Conservation (phyloP, 2,113 vertebrate genomes). For the Oreocharis arfaki region DNA sequence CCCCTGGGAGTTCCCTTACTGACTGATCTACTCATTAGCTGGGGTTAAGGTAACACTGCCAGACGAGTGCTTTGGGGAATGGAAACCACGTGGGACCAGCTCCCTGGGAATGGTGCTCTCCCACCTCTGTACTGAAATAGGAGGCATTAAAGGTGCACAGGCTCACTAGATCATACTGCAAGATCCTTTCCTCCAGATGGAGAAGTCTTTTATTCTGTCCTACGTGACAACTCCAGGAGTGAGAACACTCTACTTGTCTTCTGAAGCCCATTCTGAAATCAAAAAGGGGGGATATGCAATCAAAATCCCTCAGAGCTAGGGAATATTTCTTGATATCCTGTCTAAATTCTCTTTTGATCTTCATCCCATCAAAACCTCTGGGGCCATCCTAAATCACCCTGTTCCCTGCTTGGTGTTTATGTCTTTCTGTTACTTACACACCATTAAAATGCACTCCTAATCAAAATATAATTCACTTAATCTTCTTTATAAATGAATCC, state of each 20-base stretch:
- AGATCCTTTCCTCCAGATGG: background rate
- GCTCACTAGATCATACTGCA: background rate
- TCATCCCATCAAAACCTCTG: conserved; percentile 3
- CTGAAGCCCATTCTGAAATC: background rate
- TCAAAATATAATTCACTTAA: conserved; percentile 61
- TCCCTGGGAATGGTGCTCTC: background rate
- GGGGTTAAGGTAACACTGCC: background rate
- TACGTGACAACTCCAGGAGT: background rate
- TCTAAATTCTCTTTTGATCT: conserved; percentile 21
- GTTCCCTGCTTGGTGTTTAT: conserved; percentile 30
- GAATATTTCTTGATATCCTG: background rate
- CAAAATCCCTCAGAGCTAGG: background rate
- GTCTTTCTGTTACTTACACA: conserved; percentile 26
- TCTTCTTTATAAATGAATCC: conserved; percentile 52
- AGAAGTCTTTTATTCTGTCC: background rate
- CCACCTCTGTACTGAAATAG: background rate
- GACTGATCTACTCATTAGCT: background rate
- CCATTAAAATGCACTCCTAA: conserved; percentile 26
- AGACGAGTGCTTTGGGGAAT: background rate
- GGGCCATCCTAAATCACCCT: background rate
- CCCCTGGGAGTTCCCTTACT: background rate
- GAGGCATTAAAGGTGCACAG: background rate
- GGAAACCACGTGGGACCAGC: background rate
- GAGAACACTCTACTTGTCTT: background rate
- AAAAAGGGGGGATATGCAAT: background rate